Evolutionary conservation across 2,888 invertebrate species (phyloP), one percentile per base, ranked within the genome.

Genomic region (Argynnis bischoffii): DNA sequence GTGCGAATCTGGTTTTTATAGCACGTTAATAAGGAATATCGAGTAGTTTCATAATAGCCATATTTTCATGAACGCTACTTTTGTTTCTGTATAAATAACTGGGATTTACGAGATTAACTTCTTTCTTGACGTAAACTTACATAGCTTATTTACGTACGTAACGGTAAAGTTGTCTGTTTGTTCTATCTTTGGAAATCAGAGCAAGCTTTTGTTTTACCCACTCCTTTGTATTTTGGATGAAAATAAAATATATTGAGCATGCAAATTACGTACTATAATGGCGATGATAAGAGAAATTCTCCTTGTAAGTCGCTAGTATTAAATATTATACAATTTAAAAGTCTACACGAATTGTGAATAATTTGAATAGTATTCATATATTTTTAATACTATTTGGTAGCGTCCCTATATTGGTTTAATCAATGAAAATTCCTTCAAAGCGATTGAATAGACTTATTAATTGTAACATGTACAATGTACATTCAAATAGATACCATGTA

Each of bases 1-100:
- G 60, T 8, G 21, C 54, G 46, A 66, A 63, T 73, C 66, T 69
- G 60, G 51, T 54, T 63, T 51, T 63, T 69, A 67, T 41, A 21
- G 14, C 35, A 13, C 50, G 54, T 63, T 67, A 61, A 65, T 67
- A 72, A 68, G 55, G 63, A 47, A 64, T 66, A 50, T 55, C 21
- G 48, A 66, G 41, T 18, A 15, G 48, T 18, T 60, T 31, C 35
- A 21, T 53, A 41, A 47, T 61, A 48, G 21, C 21, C 18, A 60
- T 66, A 60, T 66, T 55, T 60, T 66, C 15, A 41, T 21, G 56
- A 46, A 51, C 31, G 15, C 35, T 59, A 55, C 59, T 59, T 60
- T 66, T 41, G 55, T 61, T 61, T 64, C 14, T 59, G 16, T 50
- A 50, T 51, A 55, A 64, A 66, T 63, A 55, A 54, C 11, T n/a